Evolutionary conservation across 2,113 vertebrate species (phyloP), one percentile per base, ranked within the genome.

Genomic region (Poecilia latipinna): DNA sequence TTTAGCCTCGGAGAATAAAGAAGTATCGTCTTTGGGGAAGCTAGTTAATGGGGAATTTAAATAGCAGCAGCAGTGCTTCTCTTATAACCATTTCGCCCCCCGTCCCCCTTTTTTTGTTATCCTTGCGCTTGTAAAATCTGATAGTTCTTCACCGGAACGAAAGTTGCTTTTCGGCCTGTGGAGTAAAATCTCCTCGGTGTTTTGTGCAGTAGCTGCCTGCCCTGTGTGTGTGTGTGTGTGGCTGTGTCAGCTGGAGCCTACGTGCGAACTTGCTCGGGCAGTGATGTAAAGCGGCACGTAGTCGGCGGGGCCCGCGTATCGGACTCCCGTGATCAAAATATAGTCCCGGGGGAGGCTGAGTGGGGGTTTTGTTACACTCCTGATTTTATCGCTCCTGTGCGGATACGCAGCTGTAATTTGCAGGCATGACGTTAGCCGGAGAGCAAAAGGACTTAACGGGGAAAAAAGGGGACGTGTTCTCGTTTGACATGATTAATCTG

Each of bases 241-340:
- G 70, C 48, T 74, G 78, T 78, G 67, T 70, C 70, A 76, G 70
- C 87, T 78, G 85, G 79, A 87, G 89, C 84, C 84, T 91, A 94
- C 94, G 94, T 94, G 94, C 93, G 88, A 90, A 93, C 81, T 92
- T 88, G 92, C 90, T 90, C 89, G 92, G 85, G 83, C 87, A 73
- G 88, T 80, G 79, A 75, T 90, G 89, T 82, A 57, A 63, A 90
- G 88, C 81, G 78, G 92, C 93, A 94, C 92, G 91, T 93, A 94
- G 89, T 86, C 93, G n/a, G 75, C 89, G 75, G 82, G 83, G 87
- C 77, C 86, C 68, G 84, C 89, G 86, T 91, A 93, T 94, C 92
- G 86, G 86, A 84, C 93, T 87, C 83, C 80, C 83, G 80, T 84
- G 85, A 93, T 94, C 94, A 91, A 93, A 93, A 93, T 88, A 88